Percentiles rank a stretch among this genome's conserved stretches.
Evolutionary conservation across 2,888 invertebrate genomes (phyloP).

Genomic region (Onthophagus sagittarius): DNA sequence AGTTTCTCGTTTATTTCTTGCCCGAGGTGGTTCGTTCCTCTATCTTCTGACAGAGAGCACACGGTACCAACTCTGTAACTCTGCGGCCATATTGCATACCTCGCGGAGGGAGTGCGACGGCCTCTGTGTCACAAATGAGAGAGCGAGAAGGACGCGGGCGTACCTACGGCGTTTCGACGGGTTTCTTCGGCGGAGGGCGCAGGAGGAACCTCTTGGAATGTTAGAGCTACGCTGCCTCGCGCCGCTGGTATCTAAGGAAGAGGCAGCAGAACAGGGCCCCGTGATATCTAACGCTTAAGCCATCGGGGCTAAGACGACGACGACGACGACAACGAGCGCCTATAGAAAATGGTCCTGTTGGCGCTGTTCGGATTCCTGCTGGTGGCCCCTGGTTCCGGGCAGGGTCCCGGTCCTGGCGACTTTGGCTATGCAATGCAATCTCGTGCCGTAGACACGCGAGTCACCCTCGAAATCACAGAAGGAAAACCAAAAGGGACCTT

Average conservation of each 20-base stretch:
- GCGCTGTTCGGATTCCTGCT: constrained; percentile 33
- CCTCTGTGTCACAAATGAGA: constrained; percentile 27
- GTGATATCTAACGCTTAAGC: constrained; percentile 17
- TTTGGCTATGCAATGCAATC: constrained; percentile 70
- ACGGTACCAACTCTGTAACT: constrained; percentile 19
- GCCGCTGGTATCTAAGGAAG: constrained; percentile 30
- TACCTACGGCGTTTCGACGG: constrained; percentile 47
- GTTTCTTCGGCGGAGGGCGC: constrained; percentile 38
- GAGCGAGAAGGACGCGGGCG: constrained; percentile 35
- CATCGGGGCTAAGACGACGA: background rate
- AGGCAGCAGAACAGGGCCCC: constrained; percentile 41
- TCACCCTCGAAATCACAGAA: constrained; percentile 82
- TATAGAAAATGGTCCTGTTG: background rate
- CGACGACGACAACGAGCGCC: constrained; percentile 9
- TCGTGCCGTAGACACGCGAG: constrained; percentile 80
- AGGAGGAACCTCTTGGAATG: constrained; percentile 46
- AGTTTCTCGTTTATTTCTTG: background rate
- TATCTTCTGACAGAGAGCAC: background rate
- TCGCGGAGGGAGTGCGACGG: constrained; percentile 42
- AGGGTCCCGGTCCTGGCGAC: constrained; percentile 39
- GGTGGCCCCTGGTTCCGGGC: constrained; percentile 44
- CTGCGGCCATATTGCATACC: constrained; percentile 52
- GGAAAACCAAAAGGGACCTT: constrained; percentile 77
- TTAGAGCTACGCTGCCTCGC: constrained; percentile 46
- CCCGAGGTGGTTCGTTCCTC: background rate